Percentiles rank a stretch among this genome's conserved stretches.
phyloP scores from a whole-genome alignment of 2,888 invertebrate genomes.

The Spilarctia lutea region DNA sequence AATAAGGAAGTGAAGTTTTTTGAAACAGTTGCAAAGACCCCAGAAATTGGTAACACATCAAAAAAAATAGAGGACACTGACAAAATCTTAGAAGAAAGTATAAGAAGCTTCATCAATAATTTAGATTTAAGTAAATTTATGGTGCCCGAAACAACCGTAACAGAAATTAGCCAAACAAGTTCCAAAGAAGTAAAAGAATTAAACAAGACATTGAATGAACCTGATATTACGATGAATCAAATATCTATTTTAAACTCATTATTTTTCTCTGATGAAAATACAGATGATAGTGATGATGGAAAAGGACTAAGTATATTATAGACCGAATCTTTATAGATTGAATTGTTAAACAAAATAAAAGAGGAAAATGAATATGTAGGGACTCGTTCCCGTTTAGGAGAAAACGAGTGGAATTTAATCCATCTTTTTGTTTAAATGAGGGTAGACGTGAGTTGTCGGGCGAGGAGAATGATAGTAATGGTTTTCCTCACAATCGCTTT shows the following conservation, averaged over 20 bases:
- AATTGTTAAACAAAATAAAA: too few species aligned
- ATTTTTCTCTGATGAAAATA: slow-evolving; percentile 11
- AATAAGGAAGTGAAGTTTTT: background rate
- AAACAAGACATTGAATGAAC: background rate
- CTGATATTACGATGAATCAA: background rate
- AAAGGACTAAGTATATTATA: slow-evolving; percentile 12
- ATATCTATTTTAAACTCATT: slow-evolving; percentile 1
- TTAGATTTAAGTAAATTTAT: background rate
- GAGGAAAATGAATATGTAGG: too few species aligned
- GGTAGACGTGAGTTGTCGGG: too few species aligned
- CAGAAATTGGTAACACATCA: background rate
- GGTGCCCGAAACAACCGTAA: too few species aligned
- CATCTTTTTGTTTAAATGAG: too few species aligned
- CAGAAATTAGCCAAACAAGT: background rate
- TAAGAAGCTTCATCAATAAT: background rate
- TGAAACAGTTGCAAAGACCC: background rate
- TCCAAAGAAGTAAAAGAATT: background rate
- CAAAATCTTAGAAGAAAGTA: slow-evolving; percentile 10
- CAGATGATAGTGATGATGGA: slow-evolving; percentile 1
- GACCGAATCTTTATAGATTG: background rate
- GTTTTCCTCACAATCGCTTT: too few species aligned
- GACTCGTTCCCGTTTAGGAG: too few species aligned
- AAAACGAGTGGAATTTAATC: too few species aligned
- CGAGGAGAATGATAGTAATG: too few species aligned
- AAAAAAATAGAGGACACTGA: background rate